Evolutionary conservation across 2,888 invertebrate genomes (phyloP).

Genomic region (Cephonodes hylas): DNA sequence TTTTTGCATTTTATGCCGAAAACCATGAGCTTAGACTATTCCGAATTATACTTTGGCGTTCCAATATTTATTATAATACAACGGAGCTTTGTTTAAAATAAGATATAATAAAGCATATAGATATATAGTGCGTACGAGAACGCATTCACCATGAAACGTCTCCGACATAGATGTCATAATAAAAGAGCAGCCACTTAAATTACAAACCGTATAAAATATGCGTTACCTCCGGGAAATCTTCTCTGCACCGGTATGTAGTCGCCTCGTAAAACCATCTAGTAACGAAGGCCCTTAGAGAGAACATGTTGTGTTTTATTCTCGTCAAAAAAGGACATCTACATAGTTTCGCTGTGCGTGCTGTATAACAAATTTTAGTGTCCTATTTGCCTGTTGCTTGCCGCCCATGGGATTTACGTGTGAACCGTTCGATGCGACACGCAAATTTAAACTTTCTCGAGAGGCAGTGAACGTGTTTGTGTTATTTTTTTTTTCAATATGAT

Average conservation of each 20-base stretch:
- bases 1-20: too few species aligned
- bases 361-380: conserved; percentile 13
- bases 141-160: too few species aligned
- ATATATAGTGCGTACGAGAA: too few species aligned
- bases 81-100: too few species aligned
- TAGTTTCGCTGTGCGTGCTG: conserved; percentile 20
- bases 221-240: conserved; percentile 74
- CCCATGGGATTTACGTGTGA: neutral
- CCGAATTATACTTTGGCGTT: too few species aligned
- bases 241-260: conserved; percentile 53
- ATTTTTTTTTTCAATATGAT: neutral
- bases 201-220: conserved; percentile 69
- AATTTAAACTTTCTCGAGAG: neutral
- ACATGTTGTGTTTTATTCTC: conserved; percentile 44
- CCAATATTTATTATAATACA: too few species aligned
- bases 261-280: conserved; percentile 63
- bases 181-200: conserved; percentile 63
- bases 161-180: conserved; percentile 37
- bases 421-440: neutral
- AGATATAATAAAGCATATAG: too few species aligned
- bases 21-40: too few species aligned
- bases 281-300: conserved; percentile 54
- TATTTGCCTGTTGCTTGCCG: conserved; percentile 8
- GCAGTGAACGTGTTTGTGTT: neutral
- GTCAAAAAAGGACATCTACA: conserved; percentile 44